Conservation (phyloP, 2,888 invertebrate genomes). For the Drosophila meridiana region DNA sequence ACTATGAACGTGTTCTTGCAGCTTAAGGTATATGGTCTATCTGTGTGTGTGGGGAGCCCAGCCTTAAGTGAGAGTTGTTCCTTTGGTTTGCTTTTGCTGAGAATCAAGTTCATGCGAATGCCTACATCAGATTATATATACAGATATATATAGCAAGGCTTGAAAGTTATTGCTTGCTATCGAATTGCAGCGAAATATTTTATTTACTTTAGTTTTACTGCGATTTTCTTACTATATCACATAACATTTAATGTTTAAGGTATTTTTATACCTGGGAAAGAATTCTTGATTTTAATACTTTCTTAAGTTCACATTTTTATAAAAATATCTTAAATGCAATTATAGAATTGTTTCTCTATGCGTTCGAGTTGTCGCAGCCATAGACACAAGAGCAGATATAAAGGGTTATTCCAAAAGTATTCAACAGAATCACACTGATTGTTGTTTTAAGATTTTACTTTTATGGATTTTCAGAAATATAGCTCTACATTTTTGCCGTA, state of each 20-base stretch:
- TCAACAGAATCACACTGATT: too few species aligned
- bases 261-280: background rate
- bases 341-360: background rate
- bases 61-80: slow-evolving; percentile 7
- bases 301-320: background rate
- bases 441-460: too few species aligned
- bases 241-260: background rate
- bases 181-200: slow-evolving; percentile 7
- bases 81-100: slow-evolving; percentile 14
- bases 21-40: background rate
- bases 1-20: slow-evolving; percentile 13
- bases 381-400: too few species aligned
- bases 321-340: background rate
- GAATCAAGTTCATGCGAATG: slow-evolving; percentile 13
- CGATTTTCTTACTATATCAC: background rate
- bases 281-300: background rate
- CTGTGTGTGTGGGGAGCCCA: background rate
- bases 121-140: slow-evolving; percentile 9
- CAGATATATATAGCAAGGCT: background rate
- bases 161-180: slow-evolving; percentile 8
- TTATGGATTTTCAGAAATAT: too few species aligned
- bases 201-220: slow-evolving; percentile 1
- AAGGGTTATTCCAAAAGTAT: too few species aligned
- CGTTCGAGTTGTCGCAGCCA: background rate
- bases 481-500: too few species aligned